Evolutionary conservation across 2,113 vertebrate genomes (phyloP), one percentile per base, ranked within the genome.

Genomic region (Pteronura brasiliensis): DNA sequence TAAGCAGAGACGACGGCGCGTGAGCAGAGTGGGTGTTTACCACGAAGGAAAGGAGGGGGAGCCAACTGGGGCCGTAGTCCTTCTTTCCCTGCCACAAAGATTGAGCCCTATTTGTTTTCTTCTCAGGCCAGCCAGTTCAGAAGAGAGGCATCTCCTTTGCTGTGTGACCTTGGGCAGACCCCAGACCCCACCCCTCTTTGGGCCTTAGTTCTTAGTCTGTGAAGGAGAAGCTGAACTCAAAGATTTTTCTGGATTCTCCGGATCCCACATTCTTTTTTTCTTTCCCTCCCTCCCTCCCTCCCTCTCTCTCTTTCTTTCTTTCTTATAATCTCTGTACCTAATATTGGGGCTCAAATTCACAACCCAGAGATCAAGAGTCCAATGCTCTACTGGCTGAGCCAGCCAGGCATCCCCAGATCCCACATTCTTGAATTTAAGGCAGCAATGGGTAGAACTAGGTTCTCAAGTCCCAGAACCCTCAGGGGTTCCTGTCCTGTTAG

Each of bases 1-100:
- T 99, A 90, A 96, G 82, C 85, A 96, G 88, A 87, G 57, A 71
- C 1, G 18, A 15, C 13, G 13, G 20, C 57, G 2, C 1, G 3
- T 87, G 31, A 83, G 59, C 6, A 72, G 76, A 79, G 15, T 17
- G 47, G 23, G 65, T 6, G 14, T 25, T 67, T 69, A 55, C 42
- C 31, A n/a, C 83, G 80, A 47, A 67, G 79, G 52, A 29, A 65
- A 55, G 65, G 21, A 47, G 13, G 18, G 69, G 52, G 65, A 81
- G 27, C 52, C 59, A 55, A 23, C 0, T 77, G 31, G 44, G 47
- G 11, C 4, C 31, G 57, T 9, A 25, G 63, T 44, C 44, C 76
- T 95, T 47, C 55, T 23, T 90, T 84, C 18, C n/a, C 69, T 59
- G 34, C 61, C 31, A 11, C 21, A 39, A 67, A 76, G 27, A 42